phyloP scores from a whole-genome alignment of 2,797 vertebrate genomes.

The Lindbergichthys nudifrons region DNA sequence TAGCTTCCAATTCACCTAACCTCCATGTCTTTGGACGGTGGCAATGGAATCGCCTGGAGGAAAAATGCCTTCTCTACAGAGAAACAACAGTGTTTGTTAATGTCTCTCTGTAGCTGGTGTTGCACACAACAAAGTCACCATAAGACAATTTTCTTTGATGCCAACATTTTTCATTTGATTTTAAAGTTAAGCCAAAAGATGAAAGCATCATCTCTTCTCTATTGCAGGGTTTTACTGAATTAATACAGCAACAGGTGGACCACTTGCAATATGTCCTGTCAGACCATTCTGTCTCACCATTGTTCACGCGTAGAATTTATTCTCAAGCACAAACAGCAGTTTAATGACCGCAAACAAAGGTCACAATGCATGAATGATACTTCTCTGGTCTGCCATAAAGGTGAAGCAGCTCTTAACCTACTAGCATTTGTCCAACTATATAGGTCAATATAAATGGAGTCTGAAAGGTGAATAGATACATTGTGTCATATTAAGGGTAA shows the following conservation, averaged over 20 bases:
- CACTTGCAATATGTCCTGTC: neutral
- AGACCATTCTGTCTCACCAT: neutral
- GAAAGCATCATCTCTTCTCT: neutral
- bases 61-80: neutral
- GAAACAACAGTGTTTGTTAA: neutral
- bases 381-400: conserved; percentile 42
- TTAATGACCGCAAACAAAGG: conserved; percentile 55
- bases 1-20: neutral
- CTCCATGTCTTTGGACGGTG: conserved; percentile 2
- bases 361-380: conserved; percentile 41
- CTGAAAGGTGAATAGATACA: conserved; percentile 60
- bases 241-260: conserved; percentile 11
- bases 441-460: conserved; percentile 69
- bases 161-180: conserved; percentile 25
- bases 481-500: conserved; percentile 67
- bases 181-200: conserved; percentile 5
- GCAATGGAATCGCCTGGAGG: conserved; percentile 15
- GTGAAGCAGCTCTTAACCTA: conserved; percentile 58
- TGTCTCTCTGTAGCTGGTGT: neutral
- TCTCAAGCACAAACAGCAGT: conserved; percentile 1
- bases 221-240: neutral
- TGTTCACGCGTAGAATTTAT: conserved; percentile 12
- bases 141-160: neutral
- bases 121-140: neutral
- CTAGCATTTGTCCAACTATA: conserved; percentile 67